Evolutionary conservation across 2,113 vertebrate species (phyloP).

Genomic region (Phaetusa simplex): DNA sequence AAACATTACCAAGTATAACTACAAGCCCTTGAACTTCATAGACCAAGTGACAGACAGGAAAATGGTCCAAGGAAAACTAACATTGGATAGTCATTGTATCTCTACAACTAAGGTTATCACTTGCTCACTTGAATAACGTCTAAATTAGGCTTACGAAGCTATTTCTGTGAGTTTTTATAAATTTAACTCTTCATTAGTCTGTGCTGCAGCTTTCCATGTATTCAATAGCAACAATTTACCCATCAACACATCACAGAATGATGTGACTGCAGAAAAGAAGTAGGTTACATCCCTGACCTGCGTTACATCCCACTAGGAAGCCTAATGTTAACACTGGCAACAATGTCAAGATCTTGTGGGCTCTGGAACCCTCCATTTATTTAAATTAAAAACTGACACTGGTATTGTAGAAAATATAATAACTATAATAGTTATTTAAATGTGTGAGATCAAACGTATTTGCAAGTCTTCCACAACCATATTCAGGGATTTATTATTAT

Average conservation of each 20-base stretch:
- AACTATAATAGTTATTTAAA: neutral
- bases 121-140: neutral
- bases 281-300: neutral
- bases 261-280: neutral
- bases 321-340: neutral
- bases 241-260: neutral
- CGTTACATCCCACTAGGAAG: rapidly evolving
- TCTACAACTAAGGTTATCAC: neutral
- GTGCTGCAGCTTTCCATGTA: neutral
- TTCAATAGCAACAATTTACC: neutral
- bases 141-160: neutral
- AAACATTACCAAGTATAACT: neutral
- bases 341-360: neutral
- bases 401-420: neutral
- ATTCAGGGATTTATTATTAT: neutral
- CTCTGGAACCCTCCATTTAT: neutral
- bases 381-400: neutral
- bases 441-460: neutral
- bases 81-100: neutral
- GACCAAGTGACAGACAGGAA: neutral
- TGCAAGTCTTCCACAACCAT: neutral
- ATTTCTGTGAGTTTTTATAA: neutral
- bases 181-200: neutral
- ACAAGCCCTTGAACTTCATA: neutral
- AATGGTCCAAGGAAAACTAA: neutral